Base-by-base conservation (phyloP, 2,797 vertebrate genomes). In the Anas georgica region DNA sequence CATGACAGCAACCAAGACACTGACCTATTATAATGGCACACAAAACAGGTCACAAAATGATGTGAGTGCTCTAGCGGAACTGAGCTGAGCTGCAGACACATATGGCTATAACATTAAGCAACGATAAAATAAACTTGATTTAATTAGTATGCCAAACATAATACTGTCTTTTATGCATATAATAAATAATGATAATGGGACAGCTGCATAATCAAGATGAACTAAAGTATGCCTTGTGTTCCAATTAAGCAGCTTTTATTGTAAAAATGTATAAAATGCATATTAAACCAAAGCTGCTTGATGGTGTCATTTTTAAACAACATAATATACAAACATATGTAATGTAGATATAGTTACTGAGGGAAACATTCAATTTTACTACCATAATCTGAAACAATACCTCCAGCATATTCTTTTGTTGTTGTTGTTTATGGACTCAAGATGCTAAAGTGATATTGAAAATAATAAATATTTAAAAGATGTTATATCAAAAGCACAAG, bases 161-260 rank as follows among this genome's bases (percentile, higher is more conserved):
- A 90, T 16, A 43, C 21, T 56, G 26, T 43, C 70, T 85, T 87
- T 76, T 4, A 0, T 69, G 50, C 62, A 52, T 18, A 58, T 17
- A 90, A 94, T 81, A 95, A 92, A 93, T 68, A 92, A 94, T 26
- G 52, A 52, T 81, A 97, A 92, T 41, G 62, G 21, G 67, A 83
- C 77, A 80, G 67, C 64, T 90, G 50, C 62, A 79, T 73, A 95
- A 90, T 84, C 56, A 80, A 81, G 81, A 90, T 63, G 64, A 90
- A 89, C 33, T 72, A 50, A 91, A 73, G 33, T 52, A 78, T 29
- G 52, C 7, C 43, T 67, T 55, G 21, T 48, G 83, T 21, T 86
- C 79, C 69, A 95, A 74, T 85, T 88, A 90, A 64, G 48, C 52
- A 88, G 35, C 12, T 72, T 88, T 85, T 86, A 86, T 56, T 60